Evolutionary conservation across 2,888 invertebrate genomes (phyloP), one percentile per base, ranked within the genome.

Genomic region (Limenitis arthemis): DNA sequence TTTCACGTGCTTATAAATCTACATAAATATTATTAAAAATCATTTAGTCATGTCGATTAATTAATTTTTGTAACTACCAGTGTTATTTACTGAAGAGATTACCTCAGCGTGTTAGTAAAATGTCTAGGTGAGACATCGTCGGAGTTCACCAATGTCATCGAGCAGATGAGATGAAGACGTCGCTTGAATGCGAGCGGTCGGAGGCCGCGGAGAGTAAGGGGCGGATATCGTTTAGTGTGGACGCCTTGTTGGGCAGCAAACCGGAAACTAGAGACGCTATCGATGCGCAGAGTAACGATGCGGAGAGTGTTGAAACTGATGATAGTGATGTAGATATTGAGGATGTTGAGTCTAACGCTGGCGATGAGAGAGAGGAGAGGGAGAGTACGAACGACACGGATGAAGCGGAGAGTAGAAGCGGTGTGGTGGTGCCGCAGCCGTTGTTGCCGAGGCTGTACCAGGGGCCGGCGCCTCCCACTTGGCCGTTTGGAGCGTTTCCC

Each of bases 181-280:
- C 85, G 79, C 79, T 86, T 69, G 85, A 85, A 74, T 82, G 82
- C 75, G 85, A 86, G 73, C 80, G 84, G 67, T 74, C 80, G 62
- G 86, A 86, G 59, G 73, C 82, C 79, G 82, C 83, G 63, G 84
- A 84, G 46, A 78, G 72, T 67, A 90, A 89, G 70, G 87, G 90
- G 62, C 90, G 91, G 64, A 92, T 92, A 69, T 91, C 91, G 56
- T 92, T 92, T 75, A 92, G 92, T 78, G 92, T 92, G 44, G 92
- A 92, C 75, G 88, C 92, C 0, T 69, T 92, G 28, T 72, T 92
- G 34, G 79, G 83, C 30, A 72, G 82, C 61, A 70, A 80, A 61
- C 72, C 66, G 20, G 75, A 77, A 40, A 66, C 75, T 3, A 77
- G 79, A 55, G 79, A 77, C 31, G 62, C 70, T 4, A 68, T 71